phyloP scores from a whole-genome alignment of 2,113 vertebrate genomes.

The Rhagologus leucostigma region DNA sequence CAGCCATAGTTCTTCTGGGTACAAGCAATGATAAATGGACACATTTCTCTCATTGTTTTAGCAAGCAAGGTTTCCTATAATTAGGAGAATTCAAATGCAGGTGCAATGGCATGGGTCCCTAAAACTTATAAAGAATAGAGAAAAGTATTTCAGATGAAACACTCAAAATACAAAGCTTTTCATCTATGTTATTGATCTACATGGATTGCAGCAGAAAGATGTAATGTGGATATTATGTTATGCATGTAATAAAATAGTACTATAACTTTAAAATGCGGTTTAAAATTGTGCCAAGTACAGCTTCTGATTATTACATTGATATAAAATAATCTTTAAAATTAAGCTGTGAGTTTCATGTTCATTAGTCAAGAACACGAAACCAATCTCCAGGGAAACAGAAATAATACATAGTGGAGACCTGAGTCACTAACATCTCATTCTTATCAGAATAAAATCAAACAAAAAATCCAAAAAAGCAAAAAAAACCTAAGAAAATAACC shows the following conservation, averaged over 20 bases:
- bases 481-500: background rate
- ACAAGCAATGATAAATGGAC: background rate
- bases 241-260: background rate
- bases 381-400: background rate
- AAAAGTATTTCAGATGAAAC: background rate
- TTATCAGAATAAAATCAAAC: background rate
- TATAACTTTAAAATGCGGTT: background rate
- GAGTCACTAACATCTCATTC: background rate
- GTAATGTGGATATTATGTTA: background rate
- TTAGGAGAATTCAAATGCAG: constrained; percentile 6
- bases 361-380: background rate
- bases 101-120: background rate
- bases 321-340: background rate
- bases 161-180: background rate
- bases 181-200: background rate
- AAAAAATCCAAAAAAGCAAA: background rate
- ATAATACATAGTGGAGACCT: background rate
- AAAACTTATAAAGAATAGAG: background rate
- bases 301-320: background rate
- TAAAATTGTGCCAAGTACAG: background rate
- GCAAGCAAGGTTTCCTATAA: background rate
- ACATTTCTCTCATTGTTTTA: constrained; percentile 1
- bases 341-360: background rate
- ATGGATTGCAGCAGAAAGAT: background rate
- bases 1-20: background rate